These are phyloP conservation scores for Periphyllus acericola DNA, from an alignment of 2,888 invertebrate genomes.

Conservation along the genomic window DNA sequence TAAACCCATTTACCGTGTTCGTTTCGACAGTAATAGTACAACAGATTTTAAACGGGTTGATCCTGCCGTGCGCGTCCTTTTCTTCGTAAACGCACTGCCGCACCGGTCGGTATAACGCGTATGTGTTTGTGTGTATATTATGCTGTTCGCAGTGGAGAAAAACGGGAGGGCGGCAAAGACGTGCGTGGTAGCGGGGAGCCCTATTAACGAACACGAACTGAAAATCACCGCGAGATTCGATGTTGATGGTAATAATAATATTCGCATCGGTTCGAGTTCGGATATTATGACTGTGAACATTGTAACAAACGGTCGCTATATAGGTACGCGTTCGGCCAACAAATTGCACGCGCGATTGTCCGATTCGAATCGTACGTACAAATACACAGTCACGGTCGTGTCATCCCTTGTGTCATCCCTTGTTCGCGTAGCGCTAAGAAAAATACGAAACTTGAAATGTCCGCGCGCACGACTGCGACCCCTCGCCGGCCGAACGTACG, in stretches of 20 bases:
- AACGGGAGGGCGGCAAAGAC: background rate
- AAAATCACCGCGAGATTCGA: constrained; percentile 5
- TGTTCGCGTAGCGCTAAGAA: too few species aligned
- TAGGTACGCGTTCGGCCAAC: constrained; percentile 43
- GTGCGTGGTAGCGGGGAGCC: background rate
- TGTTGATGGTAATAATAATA: constrained; percentile 11
- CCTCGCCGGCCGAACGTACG: too few species aligned
- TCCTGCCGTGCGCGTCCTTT: too few species aligned
- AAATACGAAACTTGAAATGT: too few species aligned
- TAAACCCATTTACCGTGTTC: too few species aligned
- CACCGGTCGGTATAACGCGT: background rate
- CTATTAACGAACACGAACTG: constrained; percentile 1
- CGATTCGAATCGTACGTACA: constrained; percentile 58
- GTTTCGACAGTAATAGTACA: too few species aligned
- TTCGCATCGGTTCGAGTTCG: constrained; percentile 43
- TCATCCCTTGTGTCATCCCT: too few species aligned
- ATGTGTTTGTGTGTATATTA: too few species aligned
- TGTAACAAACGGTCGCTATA: background rate
- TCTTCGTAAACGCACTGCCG: background rate
- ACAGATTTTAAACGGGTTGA: too few species aligned
- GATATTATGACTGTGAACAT: constrained; percentile 39
- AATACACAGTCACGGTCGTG: constrained; percentile 10
- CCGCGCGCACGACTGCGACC: background rate
- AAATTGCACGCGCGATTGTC: constrained; percentile 51
- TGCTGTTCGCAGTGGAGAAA: background rate